phyloP scores from a whole-genome alignment of 2,113 vertebrate genomes.

The Microcebus lehilahytsara region DNA sequence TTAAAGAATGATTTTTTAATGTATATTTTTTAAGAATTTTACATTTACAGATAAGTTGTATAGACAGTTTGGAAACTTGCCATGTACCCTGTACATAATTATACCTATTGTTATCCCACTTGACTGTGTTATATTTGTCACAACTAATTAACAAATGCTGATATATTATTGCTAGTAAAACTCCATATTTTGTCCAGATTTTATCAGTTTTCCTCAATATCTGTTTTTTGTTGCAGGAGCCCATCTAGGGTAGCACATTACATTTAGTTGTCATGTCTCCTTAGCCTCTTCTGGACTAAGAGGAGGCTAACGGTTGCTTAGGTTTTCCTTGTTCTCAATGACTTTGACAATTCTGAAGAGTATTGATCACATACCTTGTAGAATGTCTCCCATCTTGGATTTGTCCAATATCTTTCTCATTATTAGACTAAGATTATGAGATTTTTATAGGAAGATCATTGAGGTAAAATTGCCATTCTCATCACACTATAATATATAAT shows the following conservation, averaged over 20 bases:
- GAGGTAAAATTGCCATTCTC: background rate
- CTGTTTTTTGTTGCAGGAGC: background rate
- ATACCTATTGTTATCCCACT: background rate
- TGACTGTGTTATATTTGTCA: background rate
- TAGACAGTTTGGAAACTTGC: background rate
- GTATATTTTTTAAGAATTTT: background rate
- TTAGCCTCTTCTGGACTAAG: background rate
- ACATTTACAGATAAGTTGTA: background rate
- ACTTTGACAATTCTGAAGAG: background rate
- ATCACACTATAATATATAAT: background rate
- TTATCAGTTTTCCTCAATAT: background rate
- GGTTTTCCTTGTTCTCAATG: background rate
- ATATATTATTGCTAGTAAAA: too few relatives aligned
- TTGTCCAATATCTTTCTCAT: background rate
- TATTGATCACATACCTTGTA: background rate
- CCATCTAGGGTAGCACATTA: background rate
- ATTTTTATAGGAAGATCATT: background rate
- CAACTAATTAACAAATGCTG: background rate
- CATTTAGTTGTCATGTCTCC: background rate
- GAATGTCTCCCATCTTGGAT: background rate
- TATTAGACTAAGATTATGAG: background rate
- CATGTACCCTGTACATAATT: rapidly evolving
- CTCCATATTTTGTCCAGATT: background rate
- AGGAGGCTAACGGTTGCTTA: background rate
- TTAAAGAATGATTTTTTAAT: background rate